Conservation (phyloP, 2,797 vertebrate genomes). For the Pantherophis alleghaniensis region DNA sequence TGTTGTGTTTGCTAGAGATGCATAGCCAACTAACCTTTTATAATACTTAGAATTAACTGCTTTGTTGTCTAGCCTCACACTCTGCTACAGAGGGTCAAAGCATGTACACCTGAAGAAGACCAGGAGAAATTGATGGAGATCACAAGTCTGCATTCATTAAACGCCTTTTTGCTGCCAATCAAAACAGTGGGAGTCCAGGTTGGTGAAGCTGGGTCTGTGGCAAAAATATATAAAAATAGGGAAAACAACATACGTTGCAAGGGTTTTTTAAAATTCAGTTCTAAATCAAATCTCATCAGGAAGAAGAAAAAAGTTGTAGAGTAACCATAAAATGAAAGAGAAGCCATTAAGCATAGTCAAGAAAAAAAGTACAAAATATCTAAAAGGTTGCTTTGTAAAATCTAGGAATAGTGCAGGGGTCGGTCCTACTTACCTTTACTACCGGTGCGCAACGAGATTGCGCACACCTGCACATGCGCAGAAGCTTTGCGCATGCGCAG, state of each 20-base stretch:
- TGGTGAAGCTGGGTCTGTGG: conserved; percentile 22
- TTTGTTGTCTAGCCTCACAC: conserved; percentile 83
- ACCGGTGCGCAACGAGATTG: too few relatives aligned
- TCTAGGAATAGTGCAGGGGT: background rate
- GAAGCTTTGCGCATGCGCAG: too few relatives aligned
- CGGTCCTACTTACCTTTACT: too few relatives aligned
- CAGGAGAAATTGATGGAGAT: conserved; percentile 98
- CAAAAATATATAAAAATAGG: background rate
- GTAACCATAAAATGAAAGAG: background rate
- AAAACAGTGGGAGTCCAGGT: conserved; percentile 99
- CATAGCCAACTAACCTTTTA: background rate
- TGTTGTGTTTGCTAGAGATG: background rate
- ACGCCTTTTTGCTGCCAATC: conserved; percentile 97
- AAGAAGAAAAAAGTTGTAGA: background rate
- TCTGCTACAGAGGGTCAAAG: conserved; percentile 95
- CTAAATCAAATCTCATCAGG: background rate
- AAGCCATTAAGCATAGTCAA: background rate
- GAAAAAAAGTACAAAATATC: background rate
- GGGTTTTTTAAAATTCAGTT: background rate
- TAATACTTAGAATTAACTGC: background rate
- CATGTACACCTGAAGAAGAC: conserved; percentile 94
- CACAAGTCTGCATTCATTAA: conserved; percentile 98
- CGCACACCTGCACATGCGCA: too few relatives aligned
- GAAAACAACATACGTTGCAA: fast-evolving
- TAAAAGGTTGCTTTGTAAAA: background rate